Base-by-base conservation (phyloP, 1,140 invertebrate genomes). In the Drosophila arawakana region DNA sequence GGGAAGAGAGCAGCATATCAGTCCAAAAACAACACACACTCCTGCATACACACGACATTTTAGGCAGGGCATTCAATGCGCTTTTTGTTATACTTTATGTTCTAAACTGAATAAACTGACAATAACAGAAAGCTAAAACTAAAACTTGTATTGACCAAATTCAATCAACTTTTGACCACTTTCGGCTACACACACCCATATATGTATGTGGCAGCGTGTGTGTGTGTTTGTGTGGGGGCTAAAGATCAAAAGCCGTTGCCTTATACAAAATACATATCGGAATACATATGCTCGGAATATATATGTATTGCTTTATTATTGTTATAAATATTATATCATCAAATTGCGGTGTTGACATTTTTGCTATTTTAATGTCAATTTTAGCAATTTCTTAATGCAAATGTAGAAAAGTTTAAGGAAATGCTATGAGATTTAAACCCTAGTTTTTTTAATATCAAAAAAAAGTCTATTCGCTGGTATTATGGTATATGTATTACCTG, bases 301-400 rank as follows among this genome's bases (percentile, higher is more conserved):
- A 58, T 60, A 58, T 72, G 15, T 34, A n/a, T 50, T 18, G 57
- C 46, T 73, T 57, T 57, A 57, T 57, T 57, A 62, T 59, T 72
- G 72, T 57, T 57, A 57, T 41, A 41, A 62, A 54, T 72, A 76
- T 76, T 71, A 69, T 73, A 54, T 69, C 67, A 65, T 76, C 61
- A 60, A 54, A 46, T 55, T 60, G 35, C 6, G 4, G 25, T 30
- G 25, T 30, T 30, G 25, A 30, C 25, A 30, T 30, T 30, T 30
- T 30, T 5, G 25, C 25, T 30, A 30, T 30, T 30, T 30, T 30
- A 30, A 30, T 30, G 25, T 21, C 18, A 21, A 21, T 21, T 21
- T 2, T 2, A 21, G 18, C 18, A 21, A 21, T 21, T 21, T 21
- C 18, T 21, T 21, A 2, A 21, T 21, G 18, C 18, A 21, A 21